Evolutionary conservation across 2,797 vertebrate species (phyloP).

Genomic region (Falco naumanni): DNA sequence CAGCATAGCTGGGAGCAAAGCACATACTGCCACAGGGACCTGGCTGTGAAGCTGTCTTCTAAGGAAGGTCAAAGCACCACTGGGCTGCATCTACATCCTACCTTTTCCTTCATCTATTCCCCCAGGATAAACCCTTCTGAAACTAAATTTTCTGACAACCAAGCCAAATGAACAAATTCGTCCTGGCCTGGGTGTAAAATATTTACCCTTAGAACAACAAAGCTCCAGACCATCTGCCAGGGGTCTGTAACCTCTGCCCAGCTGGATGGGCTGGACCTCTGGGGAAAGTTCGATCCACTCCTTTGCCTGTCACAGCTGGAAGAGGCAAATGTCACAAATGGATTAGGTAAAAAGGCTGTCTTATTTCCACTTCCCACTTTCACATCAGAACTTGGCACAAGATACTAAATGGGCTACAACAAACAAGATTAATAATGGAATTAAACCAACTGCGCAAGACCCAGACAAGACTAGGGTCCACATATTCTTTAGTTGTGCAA

Average conservation of each 20-base stretch:
- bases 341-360: not conserved
- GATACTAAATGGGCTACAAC: not conserved
- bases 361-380: not conserved
- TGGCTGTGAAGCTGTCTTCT: not conserved
- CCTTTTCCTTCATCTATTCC: not conserved
- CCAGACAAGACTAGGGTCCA: not conserved
- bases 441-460: not conserved
- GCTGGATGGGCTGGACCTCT: not conserved
- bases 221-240: not conserved
- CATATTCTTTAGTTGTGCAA: not conserved
- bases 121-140: not conserved
- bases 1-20: not conserved
- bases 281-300: not conserved
- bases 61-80: not conserved
- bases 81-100: not conserved
- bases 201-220: not conserved
- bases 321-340: not conserved
- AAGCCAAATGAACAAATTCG: not conserved
- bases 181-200: not conserved
- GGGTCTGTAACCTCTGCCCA: not conserved
- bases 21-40: rapidly evolving
- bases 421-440: slow-evolving; percentile 22
- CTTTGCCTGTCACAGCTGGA: not conserved
- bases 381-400: not conserved
- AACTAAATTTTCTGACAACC: not conserved